Conservation (phyloP, 2,888 invertebrate species). For the Augochlorella aurata region DNA sequence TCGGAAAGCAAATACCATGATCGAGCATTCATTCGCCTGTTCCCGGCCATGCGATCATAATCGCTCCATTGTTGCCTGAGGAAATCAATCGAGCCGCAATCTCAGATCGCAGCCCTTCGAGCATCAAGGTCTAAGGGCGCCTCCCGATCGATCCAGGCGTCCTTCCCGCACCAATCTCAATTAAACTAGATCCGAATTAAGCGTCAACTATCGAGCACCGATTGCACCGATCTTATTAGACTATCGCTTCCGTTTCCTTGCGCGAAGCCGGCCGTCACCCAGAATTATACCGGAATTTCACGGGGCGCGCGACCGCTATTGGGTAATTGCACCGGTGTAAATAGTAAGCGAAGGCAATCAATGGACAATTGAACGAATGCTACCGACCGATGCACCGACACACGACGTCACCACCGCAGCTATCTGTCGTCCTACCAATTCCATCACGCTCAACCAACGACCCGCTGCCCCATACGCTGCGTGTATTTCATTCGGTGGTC, state of each 20-base stretch:
- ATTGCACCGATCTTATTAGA: background rate
- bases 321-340: conserved; percentile 66
- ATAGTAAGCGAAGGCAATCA: conserved; percentile 70
- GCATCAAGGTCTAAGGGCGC: background rate
- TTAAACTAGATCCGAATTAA: background rate
- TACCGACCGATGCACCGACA: conserved; percentile 38
- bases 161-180: background rate
- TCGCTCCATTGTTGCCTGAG: background rate
- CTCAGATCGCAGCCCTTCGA: background rate
- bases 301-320: conserved; percentile 25
- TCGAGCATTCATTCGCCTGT: background rate
- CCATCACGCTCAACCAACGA: conserved; percentile 66
- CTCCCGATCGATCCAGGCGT: background rate
- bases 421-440: conserved; percentile 67
- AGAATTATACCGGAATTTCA: background rate
- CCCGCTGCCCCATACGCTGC: conserved; percentile 47
- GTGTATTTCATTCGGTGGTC: conserved; percentile 65
- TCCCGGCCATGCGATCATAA: background rate
- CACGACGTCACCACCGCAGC: conserved; percentile 61
- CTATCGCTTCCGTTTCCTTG: background rate
- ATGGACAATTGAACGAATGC: conserved; percentile 65
- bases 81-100: background rate
- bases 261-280: background rate
- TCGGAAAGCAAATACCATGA: background rate
- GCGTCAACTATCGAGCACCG: background rate